Evolutionary conservation across 2,888 invertebrate species (phyloP), one percentile per base, ranked within the genome.

Genomic region (Candidula unifasciata): DNA sequence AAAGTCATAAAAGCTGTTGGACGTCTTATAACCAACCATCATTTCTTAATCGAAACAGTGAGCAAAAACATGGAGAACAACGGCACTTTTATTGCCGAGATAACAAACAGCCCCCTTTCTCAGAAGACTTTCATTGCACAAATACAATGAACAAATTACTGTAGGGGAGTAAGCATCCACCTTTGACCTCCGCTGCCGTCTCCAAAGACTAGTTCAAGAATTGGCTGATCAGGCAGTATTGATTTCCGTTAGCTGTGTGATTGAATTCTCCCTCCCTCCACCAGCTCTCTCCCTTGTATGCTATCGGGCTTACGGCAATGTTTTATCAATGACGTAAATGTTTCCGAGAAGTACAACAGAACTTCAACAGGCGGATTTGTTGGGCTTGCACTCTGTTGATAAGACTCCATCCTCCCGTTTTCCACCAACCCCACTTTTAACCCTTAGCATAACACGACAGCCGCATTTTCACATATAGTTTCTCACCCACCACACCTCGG

Each of bases 251-350:
- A 27, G 57, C 30, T 13, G 30, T 76, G 24, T 76, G 57, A 76
- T 76, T 30, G 57, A 76, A 27, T n/a, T 44, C 44, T n/a, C 60
- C 24, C 21, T 60, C 60, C 24, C 57, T 66, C n/a, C 37, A 35
- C 37, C 66, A 27, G 27, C 24, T 16, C n/a, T 3, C 10, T 5
- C 54, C 54, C 54, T 52, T 52, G 27, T 74, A 30, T 18, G n/a
- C n/a, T 21, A 44, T 18, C 79, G 27, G 18, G 30, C 16, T 37
- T 44, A 66, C 27, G 37, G 68, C 79, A 66, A 30, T 44, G 79
- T 35, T 60, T 77, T 79, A 79, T 66, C 79, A 79, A 64, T 82
- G 82, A 82, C 82, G 60, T 74, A 73, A 3, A 44, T 64, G 82
- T 82, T 82, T 82, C 80, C 57, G 33, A 13, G 69, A 80, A 27